These are phyloP conservation scores for Pionites leucogaster DNA, from an alignment of 2,113 vertebrate genomes.

Conservation along the genomic window DNA sequence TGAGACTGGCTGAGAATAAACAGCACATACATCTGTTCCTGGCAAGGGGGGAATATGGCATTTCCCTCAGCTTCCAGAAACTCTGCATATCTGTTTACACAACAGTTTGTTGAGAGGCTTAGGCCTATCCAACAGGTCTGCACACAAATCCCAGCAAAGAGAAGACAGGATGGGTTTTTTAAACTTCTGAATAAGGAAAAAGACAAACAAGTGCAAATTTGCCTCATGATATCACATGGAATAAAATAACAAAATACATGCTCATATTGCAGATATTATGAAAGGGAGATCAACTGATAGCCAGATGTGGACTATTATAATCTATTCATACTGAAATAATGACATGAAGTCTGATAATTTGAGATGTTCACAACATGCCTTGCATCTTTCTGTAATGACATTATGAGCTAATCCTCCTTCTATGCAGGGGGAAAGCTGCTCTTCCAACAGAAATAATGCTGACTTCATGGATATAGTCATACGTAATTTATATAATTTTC, in stretches of 20 bases:
- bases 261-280: neutral
- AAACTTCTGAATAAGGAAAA: neutral
- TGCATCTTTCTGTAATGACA: neutral
- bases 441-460: neutral
- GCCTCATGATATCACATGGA: neutral
- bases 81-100: neutral
- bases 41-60: neutral
- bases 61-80: neutral
- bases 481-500: neutral
- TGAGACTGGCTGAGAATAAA: neutral
- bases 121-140: neutral
- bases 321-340: neutral
- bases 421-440: neutral
- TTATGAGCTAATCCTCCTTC: neutral
- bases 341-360: neutral
- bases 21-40: neutral
- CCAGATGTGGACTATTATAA: neutral
- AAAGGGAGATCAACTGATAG: neutral
- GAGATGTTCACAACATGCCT: neutral
- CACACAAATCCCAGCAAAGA: neutral
- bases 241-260: neutral
- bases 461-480: neutral
- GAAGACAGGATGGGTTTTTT: fast-evolving
- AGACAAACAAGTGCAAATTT: neutral
- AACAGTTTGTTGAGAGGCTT: neutral